Conservation (phyloP, 2,888 invertebrate species). For the Drosophila mulleri region DNA sequence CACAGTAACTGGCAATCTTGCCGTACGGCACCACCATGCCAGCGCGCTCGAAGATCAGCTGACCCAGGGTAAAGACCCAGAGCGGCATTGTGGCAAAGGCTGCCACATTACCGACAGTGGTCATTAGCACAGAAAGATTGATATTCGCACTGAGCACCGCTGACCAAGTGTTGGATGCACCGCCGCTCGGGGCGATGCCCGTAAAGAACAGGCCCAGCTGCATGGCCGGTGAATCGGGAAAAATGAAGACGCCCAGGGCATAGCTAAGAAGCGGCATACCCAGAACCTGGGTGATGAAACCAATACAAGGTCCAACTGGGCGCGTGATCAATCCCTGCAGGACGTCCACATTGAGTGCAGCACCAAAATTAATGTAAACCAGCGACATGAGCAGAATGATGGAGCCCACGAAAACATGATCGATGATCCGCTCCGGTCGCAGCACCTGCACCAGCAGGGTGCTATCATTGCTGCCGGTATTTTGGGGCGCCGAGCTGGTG, state of each 20-base stretch:
- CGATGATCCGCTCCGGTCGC: constrained; percentile 88
- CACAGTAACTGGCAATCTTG: constrained; percentile 90
- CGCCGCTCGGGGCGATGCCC: constrained; percentile 96
- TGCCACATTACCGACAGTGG: constrained; percentile 93
- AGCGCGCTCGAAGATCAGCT: constrained; percentile 89
- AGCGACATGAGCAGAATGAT: constrained; percentile 91
- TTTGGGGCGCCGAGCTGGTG: constrained; percentile 56
- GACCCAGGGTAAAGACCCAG: constrained; percentile 95
- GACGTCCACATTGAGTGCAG: constrained; percentile 90
- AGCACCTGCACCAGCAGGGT: constrained; percentile 87
- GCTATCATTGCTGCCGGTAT: constrained; percentile 48
- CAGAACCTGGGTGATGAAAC: constrained; percentile 91
- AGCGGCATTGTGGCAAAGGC: constrained; percentile 96
- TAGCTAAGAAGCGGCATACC: constrained; percentile 95
- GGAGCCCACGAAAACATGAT: constrained; percentile 90
- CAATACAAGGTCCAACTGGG: constrained; percentile 90
- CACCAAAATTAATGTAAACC: constrained; percentile 96
- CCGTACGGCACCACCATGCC: constrained; percentile 91
- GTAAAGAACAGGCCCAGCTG: constrained; percentile 95
- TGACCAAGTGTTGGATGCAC: constrained; percentile 98
- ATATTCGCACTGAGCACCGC: constrained; percentile 96
- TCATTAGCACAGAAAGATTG: constrained; percentile 97
- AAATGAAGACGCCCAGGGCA: constrained; percentile 89
- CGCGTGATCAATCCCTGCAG: constrained; percentile 81
- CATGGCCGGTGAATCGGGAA: constrained; percentile 89